Evolutionary conservation across 2,888 invertebrate species (phyloP), one percentile per base, ranked within the genome.

Genomic region (Phasia obesa): DNA sequence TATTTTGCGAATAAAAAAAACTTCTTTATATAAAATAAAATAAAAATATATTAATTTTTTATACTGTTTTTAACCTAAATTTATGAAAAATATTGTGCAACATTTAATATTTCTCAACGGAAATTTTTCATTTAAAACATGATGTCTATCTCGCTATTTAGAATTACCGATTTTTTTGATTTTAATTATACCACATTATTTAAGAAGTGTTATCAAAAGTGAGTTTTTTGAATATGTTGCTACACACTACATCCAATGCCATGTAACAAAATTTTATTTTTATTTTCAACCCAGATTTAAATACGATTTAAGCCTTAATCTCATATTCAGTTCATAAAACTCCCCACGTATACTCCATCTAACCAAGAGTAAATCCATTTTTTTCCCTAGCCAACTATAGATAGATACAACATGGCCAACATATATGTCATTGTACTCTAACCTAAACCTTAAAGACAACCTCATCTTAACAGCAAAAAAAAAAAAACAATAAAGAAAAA

Each of bases 361-460:
- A 44, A 64, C 23, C 4, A 42, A 42, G n/a, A 62, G 11, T n/a
- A 17, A 25, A 19, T 31, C 31, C 35, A 49, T 60, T 3, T 25
- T 67, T 23, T 55, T 67, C 13, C 4, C 6, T 19, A 80, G n/a
- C n/a, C n/a, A 80, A 67, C 19, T 69, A 49, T 27, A 42, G 27
- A 55, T 55, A 74, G 55, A 44, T 74, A 65, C 47, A 74, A 38
- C 19, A 47, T 38, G 75, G 53, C 70, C 73, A 64, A 25, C 47
- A 79, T 78, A 85, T 85, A 79, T 85, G 85, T 84, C 85, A 85
- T 84, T 85, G 85, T 85, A 84, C 85, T 85, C 81, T 84, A 85
- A 81, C 74, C 75, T 81, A 84, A 84, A 81, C 75, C 84, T 51
- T 78, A 75, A 69, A 77, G 69, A 79, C 79, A 73, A 47, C 55